Conservation (phyloP, 2,888 invertebrate genomes). For the Eupithecia insigniata region DNA sequence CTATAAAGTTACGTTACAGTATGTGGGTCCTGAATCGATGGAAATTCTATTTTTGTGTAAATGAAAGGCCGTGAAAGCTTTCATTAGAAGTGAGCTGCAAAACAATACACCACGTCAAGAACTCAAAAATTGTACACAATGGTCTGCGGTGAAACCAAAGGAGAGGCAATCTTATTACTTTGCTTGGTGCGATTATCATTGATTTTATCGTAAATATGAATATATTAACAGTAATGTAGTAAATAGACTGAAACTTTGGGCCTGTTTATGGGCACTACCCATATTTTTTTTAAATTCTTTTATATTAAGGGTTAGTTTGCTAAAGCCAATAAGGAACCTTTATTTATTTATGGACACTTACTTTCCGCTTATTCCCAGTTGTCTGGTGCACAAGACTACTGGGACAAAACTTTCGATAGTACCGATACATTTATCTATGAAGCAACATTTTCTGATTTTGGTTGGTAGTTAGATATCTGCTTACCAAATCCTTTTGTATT, state of each 20-base stretch:
- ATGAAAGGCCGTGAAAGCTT: background rate
- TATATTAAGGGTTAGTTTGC: no score
- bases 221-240: background rate
- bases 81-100: background rate
- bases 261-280: no score
- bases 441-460: background rate
- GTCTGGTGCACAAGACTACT: no score
- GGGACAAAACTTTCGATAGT: no score
- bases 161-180: background rate
- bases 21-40: slow-evolving; percentile 11
- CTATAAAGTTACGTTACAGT: slow-evolving; percentile 21
- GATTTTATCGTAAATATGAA: background rate
- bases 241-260: background rate
- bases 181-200: background rate
- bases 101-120: no score
- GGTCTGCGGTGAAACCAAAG: background rate
- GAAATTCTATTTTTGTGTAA: slow-evolving; percentile 19
- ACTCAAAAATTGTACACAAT: no score
- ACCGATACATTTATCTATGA: no score
- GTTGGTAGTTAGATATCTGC: background rate
- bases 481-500: background rate
- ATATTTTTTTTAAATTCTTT: no score
- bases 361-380: no score
- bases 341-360: no score
- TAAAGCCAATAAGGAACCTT: no score